Percentiles rank a stretch among this genome's conserved stretches.
These are phyloP conservation scores for Diabrotica balteata DNA, from an alignment of 2,888 invertebrate species.

Conservation along the genomic window DNA sequence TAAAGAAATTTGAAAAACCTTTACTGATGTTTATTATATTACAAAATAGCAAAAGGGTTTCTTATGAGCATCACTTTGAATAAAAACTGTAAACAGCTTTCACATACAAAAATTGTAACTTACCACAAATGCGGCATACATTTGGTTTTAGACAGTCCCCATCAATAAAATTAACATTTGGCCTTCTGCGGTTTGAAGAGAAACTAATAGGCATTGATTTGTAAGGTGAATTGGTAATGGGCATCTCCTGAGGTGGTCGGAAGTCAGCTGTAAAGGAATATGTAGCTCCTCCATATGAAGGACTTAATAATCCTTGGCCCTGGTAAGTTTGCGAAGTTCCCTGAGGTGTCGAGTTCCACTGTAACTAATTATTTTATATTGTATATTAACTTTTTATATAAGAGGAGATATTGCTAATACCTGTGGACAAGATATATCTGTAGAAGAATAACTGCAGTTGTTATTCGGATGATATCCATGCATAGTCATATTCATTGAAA, in stretches of 20 bases:
- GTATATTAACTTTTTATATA: no score
- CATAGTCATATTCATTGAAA: conserved; percentile 98
- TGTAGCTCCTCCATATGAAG: conserved; percentile 74
- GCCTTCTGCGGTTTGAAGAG: conserved; percentile 57
- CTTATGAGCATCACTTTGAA: not conserved
- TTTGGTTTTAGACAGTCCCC: conserved; percentile 85
- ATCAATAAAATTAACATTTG: conserved; percentile 58
- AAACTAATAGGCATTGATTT: conserved; percentile 64
- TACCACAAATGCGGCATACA: conserved; percentile 90
- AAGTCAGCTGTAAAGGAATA: conserved; percentile 87
- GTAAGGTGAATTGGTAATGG: conserved; percentile 63
- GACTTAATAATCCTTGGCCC: conserved; percentile 70
- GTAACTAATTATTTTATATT: conserved; percentile 63
- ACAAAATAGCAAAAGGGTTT: not conserved
- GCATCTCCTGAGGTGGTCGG: conserved; percentile 69
- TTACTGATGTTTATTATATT: not conserved
- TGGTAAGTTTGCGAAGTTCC: conserved; percentile 64
- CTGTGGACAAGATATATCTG: conserved; percentile 74
- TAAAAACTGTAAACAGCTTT: not conserved
- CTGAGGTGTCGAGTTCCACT: conserved; percentile 73
- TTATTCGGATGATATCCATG: conserved; percentile 72
- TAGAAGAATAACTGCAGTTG: conserved; percentile 54
- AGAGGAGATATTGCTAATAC: conserved; percentile 54
- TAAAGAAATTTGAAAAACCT: no score
- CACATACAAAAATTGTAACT: conserved; percentile 26